Percentiles rank a stretch among this genome's conserved stretches.
phyloP scores from a whole-genome alignment of 2,888 invertebrate genomes.

The Rhingia rostrata region DNA sequence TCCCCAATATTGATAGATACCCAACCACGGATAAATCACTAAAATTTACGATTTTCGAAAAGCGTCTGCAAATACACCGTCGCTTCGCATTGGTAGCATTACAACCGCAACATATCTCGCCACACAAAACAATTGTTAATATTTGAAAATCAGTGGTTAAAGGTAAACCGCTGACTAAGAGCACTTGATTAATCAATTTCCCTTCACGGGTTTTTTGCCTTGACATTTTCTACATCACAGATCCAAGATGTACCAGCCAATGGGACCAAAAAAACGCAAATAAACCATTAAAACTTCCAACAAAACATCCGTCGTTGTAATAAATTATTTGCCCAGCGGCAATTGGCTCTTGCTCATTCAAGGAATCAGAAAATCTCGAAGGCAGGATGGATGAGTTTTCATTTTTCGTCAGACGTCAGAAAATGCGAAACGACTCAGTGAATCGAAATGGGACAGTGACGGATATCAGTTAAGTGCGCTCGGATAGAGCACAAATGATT shows the following conservation, averaged over 20 bases:
- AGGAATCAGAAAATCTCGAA: constrained; percentile 58
- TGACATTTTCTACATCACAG: constrained; percentile 55
- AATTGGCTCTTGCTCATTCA: constrained; percentile 55
- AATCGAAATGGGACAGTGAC: constrained; percentile 70
- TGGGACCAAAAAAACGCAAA: constrained; percentile 60
- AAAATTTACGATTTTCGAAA: constrained; percentile 42
- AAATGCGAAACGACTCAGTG: constrained; percentile 40
- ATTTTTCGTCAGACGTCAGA: constrained; percentile 49
- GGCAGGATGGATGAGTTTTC: constrained; percentile 71
- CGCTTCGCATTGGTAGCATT: neutral
- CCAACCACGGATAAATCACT: constrained; percentile 58
- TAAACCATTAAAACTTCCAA: constrained; percentile 73
- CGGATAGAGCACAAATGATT: constrained; percentile 69
- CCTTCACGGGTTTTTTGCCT: constrained; percentile 27
- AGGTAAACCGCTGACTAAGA: constrained; percentile 75
- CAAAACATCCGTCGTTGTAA: constrained; percentile 64
- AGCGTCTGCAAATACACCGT: constrained; percentile 24
- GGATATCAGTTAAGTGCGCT: constrained; percentile 74
- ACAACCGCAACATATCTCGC: neutral
- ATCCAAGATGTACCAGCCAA: constrained; percentile 1
- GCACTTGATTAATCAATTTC: constrained; percentile 74
- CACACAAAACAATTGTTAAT: constrained; percentile 58
- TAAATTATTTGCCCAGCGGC: constrained; percentile 72
- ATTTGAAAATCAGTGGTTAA: constrained; percentile 71
- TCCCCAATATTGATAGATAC: constrained; percentile 52